Base-by-base conservation (phyloP, 2,113 vertebrate genomes). In the Eurypyga helias region DNA sequence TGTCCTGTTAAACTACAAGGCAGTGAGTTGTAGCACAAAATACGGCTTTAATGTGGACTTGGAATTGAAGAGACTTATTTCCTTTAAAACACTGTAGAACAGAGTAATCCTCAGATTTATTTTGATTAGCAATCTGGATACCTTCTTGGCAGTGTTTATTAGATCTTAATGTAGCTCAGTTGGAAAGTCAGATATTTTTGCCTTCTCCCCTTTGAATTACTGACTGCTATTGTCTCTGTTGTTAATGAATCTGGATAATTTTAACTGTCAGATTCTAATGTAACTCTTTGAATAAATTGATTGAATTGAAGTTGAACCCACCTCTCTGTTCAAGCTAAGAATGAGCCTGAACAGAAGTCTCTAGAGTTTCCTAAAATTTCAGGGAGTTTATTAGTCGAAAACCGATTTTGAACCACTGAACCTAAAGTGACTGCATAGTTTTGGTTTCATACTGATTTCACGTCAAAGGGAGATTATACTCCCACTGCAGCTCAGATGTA, bases 141-240 rank as follows among this genome's bases (percentile, higher is more conserved):
- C 75, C 89, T 97, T 97, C 91, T 95, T 96, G 96, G 91, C 96
- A 97, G 91, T 96, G 91, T 96, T 96, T 93, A 93, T 96, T 94
- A 97, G 91, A 83, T 69, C 66, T 83, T 90, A 87, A 87, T 62
- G 87, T 46, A 95, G 49, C 54, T 93, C 17, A 31, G 52, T 83
- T 85, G 89, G 81, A 96, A 96, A 94, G 45, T 17, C 93, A 96
- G 87, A 93, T 90, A 94, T 95, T 94, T 95, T 90, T 73, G 78
- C 91, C 92, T 95, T 73, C 95, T 31, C 45, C 41, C 18, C 73
- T 96, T 90, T 96, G 89, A 97, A 85, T 96, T 96, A 91, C 82
- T 87, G 90, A 79, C 84, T 70, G 8, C 79, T 94, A 93, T 94
- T 96, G 93, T 96, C 93, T 79, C 78, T 83, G 75, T 91, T 83